Percentiles rank a stretch among this genome's conserved stretches.
phyloP scores from a whole-genome alignment of 2,113 vertebrate genomes.

The Neogale vison region DNA sequence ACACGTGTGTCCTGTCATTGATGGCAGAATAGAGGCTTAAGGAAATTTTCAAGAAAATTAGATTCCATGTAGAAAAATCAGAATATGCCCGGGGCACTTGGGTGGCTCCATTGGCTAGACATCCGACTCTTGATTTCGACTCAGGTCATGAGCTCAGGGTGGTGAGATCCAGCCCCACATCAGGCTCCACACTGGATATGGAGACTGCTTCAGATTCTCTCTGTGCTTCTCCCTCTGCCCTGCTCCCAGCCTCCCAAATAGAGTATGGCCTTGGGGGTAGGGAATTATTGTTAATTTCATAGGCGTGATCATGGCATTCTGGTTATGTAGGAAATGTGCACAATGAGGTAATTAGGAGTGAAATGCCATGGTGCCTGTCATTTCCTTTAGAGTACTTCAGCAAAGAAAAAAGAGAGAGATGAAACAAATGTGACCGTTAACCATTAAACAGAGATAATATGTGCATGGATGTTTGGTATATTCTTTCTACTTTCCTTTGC shows the following conservation, averaged over 20 bases:
- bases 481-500: neutral
- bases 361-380: neutral
- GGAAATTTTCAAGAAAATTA: constrained; percentile 12
- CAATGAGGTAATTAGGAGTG: neutral
- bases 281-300: constrained; percentile 16
- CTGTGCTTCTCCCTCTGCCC: neutral
- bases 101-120: neutral
- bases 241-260: neutral
- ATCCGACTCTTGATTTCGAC: neutral
- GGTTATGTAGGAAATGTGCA: neutral
- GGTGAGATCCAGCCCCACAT: neutral
- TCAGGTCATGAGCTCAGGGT: neutral
- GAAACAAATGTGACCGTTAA: neutral
- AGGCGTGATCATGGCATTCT: neutral
- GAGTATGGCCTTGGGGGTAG: neutral
- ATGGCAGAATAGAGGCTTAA: neutral
- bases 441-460: neutral
- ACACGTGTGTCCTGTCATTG: neutral
- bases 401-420: neutral
- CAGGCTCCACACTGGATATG: neutral
- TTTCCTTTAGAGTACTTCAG: neutral
- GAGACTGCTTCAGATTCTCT: neutral
- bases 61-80: neutral
- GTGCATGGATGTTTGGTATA: neutral
- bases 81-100: neutral